Percentiles rank a stretch among this genome's conserved stretches.
phyloP scores from a whole-genome alignment of 2,888 invertebrate species.

The Neoascia interrupta region DNA sequence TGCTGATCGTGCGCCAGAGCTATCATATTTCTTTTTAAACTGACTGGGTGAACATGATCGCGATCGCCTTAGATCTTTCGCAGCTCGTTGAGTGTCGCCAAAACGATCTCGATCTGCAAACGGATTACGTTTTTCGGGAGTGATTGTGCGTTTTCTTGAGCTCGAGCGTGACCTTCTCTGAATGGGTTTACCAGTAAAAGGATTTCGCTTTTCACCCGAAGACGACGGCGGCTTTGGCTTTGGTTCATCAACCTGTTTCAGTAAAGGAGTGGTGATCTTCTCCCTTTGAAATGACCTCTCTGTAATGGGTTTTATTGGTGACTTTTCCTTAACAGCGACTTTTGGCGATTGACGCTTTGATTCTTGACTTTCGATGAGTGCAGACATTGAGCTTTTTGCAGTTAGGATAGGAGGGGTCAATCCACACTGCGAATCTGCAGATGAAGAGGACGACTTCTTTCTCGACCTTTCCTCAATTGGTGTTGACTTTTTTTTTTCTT shows the following conservation, averaged over 20 bases:
- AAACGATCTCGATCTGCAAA: constrained; percentile 28
- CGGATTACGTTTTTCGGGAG: constrained; percentile 47
- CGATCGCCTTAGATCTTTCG: constrained; percentile 6
- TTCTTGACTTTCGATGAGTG: background rate
- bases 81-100: background rate
- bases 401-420: constrained; percentile 54
- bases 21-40: constrained; percentile 24
- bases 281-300: background rate
- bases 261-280: constrained; percentile 1
- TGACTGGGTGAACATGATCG: constrained; percentile 33
- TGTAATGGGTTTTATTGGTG: constrained; percentile 7
- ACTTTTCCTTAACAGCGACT: constrained; percentile 6
- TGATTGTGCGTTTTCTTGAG: constrained; percentile 2
- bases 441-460: constrained; percentile 6
- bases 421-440: constrained; percentile 38
- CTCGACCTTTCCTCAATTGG: background rate
- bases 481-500: background rate
- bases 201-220: constrained; percentile 31
- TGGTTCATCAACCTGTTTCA: background rate
- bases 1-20: constrained; percentile 5
- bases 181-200: constrained; percentile 13
- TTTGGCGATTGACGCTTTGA: too few relatives aligned
- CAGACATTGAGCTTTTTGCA: constrained; percentile 12
- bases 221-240: constrained; percentile 3
- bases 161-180: constrained; percentile 15